These are phyloP conservation scores for Sarcophaga rosellei DNA, from an alignment of 2,888 invertebrate species.

Conservation along the genomic window DNA sequence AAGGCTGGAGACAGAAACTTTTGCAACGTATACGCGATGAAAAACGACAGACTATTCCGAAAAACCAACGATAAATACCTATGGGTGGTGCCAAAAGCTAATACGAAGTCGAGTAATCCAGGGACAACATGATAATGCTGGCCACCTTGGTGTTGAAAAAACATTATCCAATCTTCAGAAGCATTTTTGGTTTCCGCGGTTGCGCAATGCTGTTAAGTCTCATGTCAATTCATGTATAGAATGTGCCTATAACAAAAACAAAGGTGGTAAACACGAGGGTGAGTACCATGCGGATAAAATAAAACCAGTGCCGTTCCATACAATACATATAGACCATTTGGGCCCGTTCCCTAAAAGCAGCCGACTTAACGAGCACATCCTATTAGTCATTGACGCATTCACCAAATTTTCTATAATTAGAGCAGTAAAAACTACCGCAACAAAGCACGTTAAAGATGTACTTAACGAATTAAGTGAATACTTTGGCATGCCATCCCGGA, in stretches of 20 bases:
- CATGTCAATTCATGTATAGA: too few relatives aligned
- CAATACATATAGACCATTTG: too few relatives aligned
- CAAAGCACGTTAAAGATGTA: constrained; percentile 16
- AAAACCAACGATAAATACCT: constrained; percentile 24
- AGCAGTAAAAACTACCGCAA: constrained; percentile 32
- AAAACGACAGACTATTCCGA: constrained; percentile 50
- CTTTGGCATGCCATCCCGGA: too few relatives aligned
- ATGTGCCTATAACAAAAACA: too few relatives aligned
- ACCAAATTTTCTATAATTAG: constrained; percentile 10
- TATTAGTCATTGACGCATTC: constrained; percentile 1
- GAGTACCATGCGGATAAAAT: too few relatives aligned
- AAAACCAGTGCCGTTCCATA: too few relatives aligned
- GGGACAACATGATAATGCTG: not conserved
- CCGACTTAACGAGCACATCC: not conserved
- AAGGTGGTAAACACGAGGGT: too few relatives aligned
- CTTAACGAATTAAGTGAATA: not conserved
- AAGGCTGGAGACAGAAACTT: constrained; percentile 6
- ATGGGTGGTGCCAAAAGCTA: constrained; percentile 62
- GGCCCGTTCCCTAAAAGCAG: not conserved
- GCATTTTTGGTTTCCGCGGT: not conserved
- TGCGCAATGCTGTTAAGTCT: too few relatives aligned
- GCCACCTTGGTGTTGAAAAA: too few relatives aligned
- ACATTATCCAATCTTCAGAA: too few relatives aligned
- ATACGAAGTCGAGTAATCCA: constrained; percentile 37
- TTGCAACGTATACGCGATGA: constrained; percentile 20